Evolutionary conservation across 2,888 invertebrate genomes (phyloP), one percentile per base, ranked within the genome.

Genomic region (Polymixis lichenea): DNA sequence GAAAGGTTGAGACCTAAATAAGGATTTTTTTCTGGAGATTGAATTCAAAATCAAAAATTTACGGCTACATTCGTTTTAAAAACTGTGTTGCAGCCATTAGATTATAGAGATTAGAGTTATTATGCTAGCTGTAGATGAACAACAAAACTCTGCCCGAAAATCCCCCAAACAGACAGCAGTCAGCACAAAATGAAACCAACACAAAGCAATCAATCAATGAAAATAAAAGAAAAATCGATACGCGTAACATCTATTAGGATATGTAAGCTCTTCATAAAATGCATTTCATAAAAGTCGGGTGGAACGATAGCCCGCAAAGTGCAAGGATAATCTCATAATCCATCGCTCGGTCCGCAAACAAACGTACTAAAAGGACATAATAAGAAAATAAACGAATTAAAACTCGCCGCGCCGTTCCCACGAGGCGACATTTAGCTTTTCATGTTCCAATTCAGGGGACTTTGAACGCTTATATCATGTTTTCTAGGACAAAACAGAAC

Each of bases 291-390:
- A 78, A 80, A 85, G 68, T 81, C 64, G 58, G 62, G 38, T 68
- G 76, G 82, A 79, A 78, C 78, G 83, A 87, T 85, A 87, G 86
- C 85, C 86, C 88, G 85, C 89, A 88, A 90, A 92, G 91, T 92
- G 92, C 90, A 90, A 87, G 87, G 91, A 91, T 94, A 92, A 94
- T 93, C 92, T 89, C 88, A 91, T 94, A 94, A 94, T 91, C 91
- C 89, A 88, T 84, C 89, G 89, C 87, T 87, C 87, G 85, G 89
- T 83, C 81, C 78, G 83, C 88, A 89, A 87, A 89, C 89, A 90
- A 84, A 87, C 83, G 87, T 86, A 90, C 89, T 80, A 83, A 87
- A 86, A 83, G 80, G 80, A 90, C 91, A 88, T 91, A 91, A 90
- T 90, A 91, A 92, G 91, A 89, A 92, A 92, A 91, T 90, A 91